phyloP scores from a whole-genome alignment of 2,113 vertebrate species.

The Aspidoscelis tigris region DNA sequence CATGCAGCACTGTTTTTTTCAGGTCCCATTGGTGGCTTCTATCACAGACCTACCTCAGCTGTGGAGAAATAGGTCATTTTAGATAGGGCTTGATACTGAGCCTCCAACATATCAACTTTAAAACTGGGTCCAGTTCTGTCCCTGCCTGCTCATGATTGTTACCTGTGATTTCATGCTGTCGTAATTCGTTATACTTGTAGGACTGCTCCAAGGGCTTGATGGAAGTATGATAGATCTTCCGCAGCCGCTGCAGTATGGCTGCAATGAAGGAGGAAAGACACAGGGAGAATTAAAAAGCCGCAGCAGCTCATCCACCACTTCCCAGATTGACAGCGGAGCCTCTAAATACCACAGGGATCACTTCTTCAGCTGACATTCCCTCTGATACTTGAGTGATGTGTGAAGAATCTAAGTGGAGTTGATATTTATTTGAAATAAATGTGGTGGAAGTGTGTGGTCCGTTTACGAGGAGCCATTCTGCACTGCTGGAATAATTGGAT shows the following conservation, averaged over 20 bases:
- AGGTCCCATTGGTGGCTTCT: not conserved
- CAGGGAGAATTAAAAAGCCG: not conserved
- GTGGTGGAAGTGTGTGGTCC: not conserved
- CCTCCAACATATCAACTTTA: no score
- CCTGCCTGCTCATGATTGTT: not conserved
- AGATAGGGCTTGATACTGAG: no score
- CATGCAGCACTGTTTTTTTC: not conserved
- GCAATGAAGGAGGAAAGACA: constrained; percentile 23
- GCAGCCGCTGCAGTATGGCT: constrained; percentile 88
- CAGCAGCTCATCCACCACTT: not conserved
- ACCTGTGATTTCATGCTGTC: constrained; percentile 98
- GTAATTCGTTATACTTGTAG: constrained; percentile 96
- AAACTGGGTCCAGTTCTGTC: not conserved
- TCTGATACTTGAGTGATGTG: no score
- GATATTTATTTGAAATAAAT: not conserved
- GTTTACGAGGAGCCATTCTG: not conserved
- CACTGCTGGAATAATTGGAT: not conserved
- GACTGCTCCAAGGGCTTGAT: constrained; percentile 97
- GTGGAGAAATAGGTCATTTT: not conserved
- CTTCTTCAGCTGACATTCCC: not conserved
- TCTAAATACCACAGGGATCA: not conserved
- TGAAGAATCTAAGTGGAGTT: not conserved
- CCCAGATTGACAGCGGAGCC: no score
- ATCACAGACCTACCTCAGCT: not conserved
- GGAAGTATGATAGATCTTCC: constrained; percentile 93